These are phyloP conservation scores for Parnassius apollo DNA, from an alignment of 2,888 invertebrate species.

Conservation along the genomic window DNA sequence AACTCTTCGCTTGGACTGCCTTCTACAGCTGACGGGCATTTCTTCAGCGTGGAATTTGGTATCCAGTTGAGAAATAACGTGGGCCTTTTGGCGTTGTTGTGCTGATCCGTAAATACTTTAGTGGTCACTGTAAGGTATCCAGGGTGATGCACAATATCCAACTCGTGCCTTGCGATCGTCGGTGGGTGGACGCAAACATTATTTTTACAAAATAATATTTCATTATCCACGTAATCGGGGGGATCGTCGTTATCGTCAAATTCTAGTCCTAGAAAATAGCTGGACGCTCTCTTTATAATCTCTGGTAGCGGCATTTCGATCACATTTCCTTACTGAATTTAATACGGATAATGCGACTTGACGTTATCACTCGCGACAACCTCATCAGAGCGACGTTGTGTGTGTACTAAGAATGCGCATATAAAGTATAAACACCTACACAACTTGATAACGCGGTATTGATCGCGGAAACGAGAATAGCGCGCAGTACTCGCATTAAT, in stretches of 20 bases:
- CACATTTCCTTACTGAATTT: constrained; percentile 58
- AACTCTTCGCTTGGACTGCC: constrained; percentile 77
- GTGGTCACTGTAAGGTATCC: constrained; percentile 94
- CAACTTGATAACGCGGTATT: constrained; percentile 75
- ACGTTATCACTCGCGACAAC: constrained; percentile 59
- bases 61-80: constrained; percentile 97
- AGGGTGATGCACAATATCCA: constrained; percentile 93
- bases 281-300: constrained; percentile 89
- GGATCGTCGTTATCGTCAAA: constrained; percentile 82
- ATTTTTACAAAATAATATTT: constrained; percentile 95
- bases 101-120: constrained; percentile 88
- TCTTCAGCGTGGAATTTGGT: constrained; percentile 93
- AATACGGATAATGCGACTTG: constrained; percentile 32
- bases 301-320: constrained; percentile 87
- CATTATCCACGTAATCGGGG: constrained; percentile 89
- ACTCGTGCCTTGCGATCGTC: constrained; percentile 89
- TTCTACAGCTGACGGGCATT: constrained; percentile 89
- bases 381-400: constrained; percentile 59
- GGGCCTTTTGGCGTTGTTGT: constrained; percentile 87
- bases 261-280: constrained; percentile 87
- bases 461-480: constrained; percentile 62
- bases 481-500: constrained; percentile 39
- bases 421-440: constrained; percentile 76
- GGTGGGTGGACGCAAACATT: constrained; percentile 99
- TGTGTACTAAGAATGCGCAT: constrained; percentile 68